Evolutionary conservation across 1,140 invertebrate species (phyloP).

Genomic region (Scaptomyza pallida): DNA sequence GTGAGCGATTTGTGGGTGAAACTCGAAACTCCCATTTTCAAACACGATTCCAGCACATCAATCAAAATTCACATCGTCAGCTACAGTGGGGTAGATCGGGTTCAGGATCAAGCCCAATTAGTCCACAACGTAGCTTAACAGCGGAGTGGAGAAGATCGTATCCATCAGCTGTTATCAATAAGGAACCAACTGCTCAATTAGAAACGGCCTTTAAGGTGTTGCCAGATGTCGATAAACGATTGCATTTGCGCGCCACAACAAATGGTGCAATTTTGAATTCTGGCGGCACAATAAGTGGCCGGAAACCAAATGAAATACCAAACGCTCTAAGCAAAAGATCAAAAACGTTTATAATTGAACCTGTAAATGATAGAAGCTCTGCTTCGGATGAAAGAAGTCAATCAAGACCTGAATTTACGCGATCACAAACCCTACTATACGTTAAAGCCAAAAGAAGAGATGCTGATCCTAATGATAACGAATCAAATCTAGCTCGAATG

Average conservation of each 20-base stretch:
- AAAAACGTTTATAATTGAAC: conserved; percentile 40
- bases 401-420: conserved; percentile 29
- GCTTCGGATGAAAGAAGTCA: conserved; percentile 1
- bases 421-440: conserved; percentile 54
- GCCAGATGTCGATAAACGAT: conserved; percentile 86
- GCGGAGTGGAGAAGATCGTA: conserved; percentile 43
- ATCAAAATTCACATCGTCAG: conserved; percentile 10
- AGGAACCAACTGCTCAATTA: conserved; percentile 8
- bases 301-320: conserved; percentile 58
- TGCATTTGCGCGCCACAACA: conserved; percentile 88
- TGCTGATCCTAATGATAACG: not conserved
- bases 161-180: conserved; percentile 23
- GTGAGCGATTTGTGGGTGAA: conserved; percentile 26
- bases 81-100: conserved; percentile 27
- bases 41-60: conserved; percentile 56
- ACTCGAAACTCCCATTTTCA: conserved; percentile 47
- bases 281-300: conserved; percentile 90
- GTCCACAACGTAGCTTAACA: conserved; percentile 13
- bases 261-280: conserved; percentile 92
- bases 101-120: conserved; percentile 19
- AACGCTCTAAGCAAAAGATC: conserved; percentile 37
- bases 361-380: not conserved
- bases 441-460: conserved; percentile 30
- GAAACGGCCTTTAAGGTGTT: conserved; percentile 86
- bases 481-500: conserved; percentile 44